Percentiles rank a stretch among this genome's conserved stretches.
phyloP scores from a whole-genome alignment of 2,888 invertebrate species.

The Pachycephus smyrnensis region DNA sequence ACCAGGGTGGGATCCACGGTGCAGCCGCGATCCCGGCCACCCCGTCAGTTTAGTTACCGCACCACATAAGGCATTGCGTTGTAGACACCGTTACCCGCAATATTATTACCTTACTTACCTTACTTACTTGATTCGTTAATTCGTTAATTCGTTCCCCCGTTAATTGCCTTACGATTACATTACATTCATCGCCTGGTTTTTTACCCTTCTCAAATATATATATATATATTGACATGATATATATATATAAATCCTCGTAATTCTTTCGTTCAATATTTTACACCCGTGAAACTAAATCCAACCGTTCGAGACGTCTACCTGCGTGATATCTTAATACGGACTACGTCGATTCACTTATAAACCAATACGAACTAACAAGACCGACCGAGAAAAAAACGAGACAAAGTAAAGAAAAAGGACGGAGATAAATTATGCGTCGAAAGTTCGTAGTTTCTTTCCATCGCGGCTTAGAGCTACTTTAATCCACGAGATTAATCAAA shows the following conservation, averaged over 20 bases:
- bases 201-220: not conserved
- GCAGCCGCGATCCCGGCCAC: conserved; percentile 39
- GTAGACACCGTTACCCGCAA: conserved; percentile 66
- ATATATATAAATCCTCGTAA: conserved; percentile 8
- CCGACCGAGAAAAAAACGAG: not conserved
- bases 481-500: not conserved
- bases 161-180: conserved; percentile 7
- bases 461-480: not conserved
- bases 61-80: conserved; percentile 67
- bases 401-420: not conserved
- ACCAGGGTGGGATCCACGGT: not conserved
- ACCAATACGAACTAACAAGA: not conserved
- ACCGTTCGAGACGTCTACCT: not conserved
- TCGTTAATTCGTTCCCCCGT: conserved; percentile 24
- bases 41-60: conserved; percentile 67
- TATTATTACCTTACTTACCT: conserved; percentile 61
- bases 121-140: conserved; percentile 29
- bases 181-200: conserved; percentile 5
- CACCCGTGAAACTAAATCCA: conserved; percentile 34
- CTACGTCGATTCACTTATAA: not conserved
- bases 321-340: conserved; percentile 1
- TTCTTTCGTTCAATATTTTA: conserved; percentile 48
- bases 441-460: not conserved
- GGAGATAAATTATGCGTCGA: not conserved
- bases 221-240: not conserved